A percentile compares a stretch with the other conserved stretches of the same genome.
These are phyloP conservation scores for Bombus waltoni DNA, from an alignment of 1,140 invertebrate genomes.

Conservation along the genomic window DNA sequence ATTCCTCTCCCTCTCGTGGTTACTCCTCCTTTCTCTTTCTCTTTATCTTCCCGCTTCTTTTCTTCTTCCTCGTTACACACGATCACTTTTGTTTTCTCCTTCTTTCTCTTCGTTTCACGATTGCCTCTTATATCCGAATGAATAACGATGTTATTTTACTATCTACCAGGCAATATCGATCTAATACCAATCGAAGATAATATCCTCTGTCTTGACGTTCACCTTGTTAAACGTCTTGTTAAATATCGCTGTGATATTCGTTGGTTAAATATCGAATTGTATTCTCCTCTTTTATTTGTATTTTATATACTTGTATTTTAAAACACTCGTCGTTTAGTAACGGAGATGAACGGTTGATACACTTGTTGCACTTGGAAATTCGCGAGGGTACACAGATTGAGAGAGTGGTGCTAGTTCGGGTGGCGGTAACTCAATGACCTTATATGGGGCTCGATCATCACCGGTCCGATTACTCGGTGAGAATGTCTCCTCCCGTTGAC, in stretches of 20 bases:
- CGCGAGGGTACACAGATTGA: neutral
- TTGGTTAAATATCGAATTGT: no score
- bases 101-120: neutral
- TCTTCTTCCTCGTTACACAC: neutral
- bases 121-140: neutral
- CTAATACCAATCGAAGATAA: no score
- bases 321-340: no score
- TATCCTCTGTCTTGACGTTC: no score
- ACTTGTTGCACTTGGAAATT: neutral
- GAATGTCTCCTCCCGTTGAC: constrained; percentile 74
- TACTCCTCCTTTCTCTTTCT: neutral
- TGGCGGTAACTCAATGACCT: constrained; percentile 24
- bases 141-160: neutral
- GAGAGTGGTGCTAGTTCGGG: neutral
- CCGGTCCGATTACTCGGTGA: constrained; percentile 64
- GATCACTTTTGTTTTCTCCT: neutral
- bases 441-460: constrained; percentile 52
- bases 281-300: no score
- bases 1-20: no score
- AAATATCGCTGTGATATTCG: no score
- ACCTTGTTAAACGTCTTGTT: no score
- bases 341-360: neutral
- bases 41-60: neutral
- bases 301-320: no score
- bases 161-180: neutral